A percentile compares a stretch with the other conserved stretches of the same genome.
Conservation (phyloP, 2,113 vertebrate genomes). For the Uria aalge region DNA sequence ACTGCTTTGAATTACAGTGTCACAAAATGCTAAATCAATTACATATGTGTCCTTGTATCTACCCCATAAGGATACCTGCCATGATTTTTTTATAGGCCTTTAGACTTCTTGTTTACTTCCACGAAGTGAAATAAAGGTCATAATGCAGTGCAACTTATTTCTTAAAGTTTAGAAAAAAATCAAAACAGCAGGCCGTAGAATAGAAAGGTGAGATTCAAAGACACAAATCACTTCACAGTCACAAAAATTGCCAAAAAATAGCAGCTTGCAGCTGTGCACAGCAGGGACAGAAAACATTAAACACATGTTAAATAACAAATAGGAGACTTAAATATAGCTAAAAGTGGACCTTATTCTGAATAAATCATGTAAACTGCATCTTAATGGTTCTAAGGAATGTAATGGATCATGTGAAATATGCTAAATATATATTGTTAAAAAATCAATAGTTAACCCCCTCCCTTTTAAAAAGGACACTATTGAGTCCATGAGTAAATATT, state of each 20-base stretch:
- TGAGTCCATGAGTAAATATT: conserved; percentile 57
- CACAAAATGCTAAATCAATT: conserved; percentile 34
- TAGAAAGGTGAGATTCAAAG: conserved; percentile 76
- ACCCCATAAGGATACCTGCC: background rate
- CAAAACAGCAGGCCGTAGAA: conserved; percentile 76
- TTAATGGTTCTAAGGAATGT: conserved; percentile 72
- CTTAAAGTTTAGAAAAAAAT: conserved; percentile 80
- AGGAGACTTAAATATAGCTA: conserved; percentile 79
- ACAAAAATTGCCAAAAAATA: conserved; percentile 80
- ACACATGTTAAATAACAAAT: conserved; percentile 84
- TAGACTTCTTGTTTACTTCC: conserved; percentile 64
- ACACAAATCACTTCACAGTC: conserved; percentile 80
- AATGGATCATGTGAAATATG: conserved; percentile 75
- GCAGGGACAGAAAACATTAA: conserved; percentile 80
- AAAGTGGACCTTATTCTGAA: conserved; percentile 79
- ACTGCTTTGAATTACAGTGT: conserved; percentile 6
- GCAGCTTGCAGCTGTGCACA: conserved; percentile 81
- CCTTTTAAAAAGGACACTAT: conserved; percentile 29
- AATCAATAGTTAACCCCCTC: conserved; percentile 57
- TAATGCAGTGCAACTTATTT: conserved; percentile 74
- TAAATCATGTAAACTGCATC: conserved; percentile 80
- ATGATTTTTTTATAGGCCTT: conserved; percentile 3
- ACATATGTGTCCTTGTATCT: background rate
- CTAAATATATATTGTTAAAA: conserved; percentile 75
- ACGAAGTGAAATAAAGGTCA: conserved; percentile 86